Conservation (phyloP, 2,888 invertebrate species). For the Caenorhabditis sp. region DNA sequence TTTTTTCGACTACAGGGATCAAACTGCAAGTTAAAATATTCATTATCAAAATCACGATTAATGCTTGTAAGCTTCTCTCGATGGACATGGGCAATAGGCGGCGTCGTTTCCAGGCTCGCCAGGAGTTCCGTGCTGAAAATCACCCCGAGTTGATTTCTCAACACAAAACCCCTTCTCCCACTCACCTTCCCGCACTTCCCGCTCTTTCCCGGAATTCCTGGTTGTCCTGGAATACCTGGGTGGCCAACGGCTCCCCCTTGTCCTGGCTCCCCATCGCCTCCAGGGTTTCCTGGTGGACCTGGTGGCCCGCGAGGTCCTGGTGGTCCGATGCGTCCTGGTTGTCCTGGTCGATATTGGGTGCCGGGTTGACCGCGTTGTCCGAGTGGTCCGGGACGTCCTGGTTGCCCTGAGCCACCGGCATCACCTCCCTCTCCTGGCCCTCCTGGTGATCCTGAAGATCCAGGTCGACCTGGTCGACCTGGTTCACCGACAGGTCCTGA, state of each 20-base stretch:
- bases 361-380: constrained; percentile 51
- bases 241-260: constrained; percentile 43
- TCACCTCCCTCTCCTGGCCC: constrained; percentile 44
- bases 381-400: constrained; percentile 47
- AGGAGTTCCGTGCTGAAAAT: constrained; percentile 31
- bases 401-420: constrained; percentile 36
- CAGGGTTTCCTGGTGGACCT: constrained; percentile 46
- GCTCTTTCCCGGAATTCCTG: constrained; percentile 51
- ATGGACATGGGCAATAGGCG: constrained; percentile 49
- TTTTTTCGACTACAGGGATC: too few relatives aligned
- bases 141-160: too few relatives aligned
- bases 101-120: constrained; percentile 49
- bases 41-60: too few relatives aligned
- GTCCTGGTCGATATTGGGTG: constrained; percentile 45
- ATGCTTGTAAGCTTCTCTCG: constrained; percentile 12
- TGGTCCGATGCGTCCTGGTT: constrained; percentile 44
- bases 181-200: constrained; percentile 42
- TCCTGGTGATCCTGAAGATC: constrained; percentile 46
- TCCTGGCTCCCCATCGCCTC: constrained; percentile 45
- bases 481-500: constrained; percentile 43
- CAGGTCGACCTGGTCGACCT: constrained; percentile 41
- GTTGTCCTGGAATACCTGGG: constrained; percentile 47
- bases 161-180: not conserved
- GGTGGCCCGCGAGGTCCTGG: constrained; percentile 54
- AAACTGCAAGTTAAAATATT: too few relatives aligned